Percentiles rank a stretch among this genome's conserved stretches.
These are phyloP conservation scores for Peromyscus eremicus DNA, from an alignment of 2,797 vertebrate species.

Conservation along the genomic window DNA sequence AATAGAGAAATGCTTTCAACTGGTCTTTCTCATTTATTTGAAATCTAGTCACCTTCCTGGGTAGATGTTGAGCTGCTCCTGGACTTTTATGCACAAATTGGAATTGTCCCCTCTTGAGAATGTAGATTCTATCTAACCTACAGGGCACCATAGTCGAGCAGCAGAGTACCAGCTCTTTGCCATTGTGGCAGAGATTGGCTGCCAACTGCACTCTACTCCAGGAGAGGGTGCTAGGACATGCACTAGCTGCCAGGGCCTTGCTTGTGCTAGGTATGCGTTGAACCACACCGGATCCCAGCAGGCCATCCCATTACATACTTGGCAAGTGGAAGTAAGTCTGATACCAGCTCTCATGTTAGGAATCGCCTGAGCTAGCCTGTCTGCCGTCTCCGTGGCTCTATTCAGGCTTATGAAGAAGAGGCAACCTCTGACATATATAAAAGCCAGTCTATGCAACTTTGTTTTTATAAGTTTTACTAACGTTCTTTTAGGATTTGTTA, in stretches of 20 bases:
- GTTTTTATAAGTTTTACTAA: not conserved
- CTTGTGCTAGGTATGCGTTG: not conserved
- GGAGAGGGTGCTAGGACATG: not conserved
- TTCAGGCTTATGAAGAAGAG: not conserved
- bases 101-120: not conserved
- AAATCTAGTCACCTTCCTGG: not conserved
- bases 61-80: not conserved
- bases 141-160: accelerated
- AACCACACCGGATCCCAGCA: not conserved
- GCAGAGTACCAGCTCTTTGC: not conserved
- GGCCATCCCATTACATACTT: not conserved
- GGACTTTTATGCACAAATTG: not conserved
- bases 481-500: not conserved
- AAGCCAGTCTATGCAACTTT: not conserved
- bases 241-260: not conserved
- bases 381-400: not conserved
- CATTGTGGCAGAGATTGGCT: not conserved
- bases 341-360: not conserved
- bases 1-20: not conserved
- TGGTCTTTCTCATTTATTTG: not conserved
- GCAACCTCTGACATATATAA: not conserved
- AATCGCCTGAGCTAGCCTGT: not conserved
- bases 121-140: not conserved
- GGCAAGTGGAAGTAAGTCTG: not conserved
- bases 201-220: too few species aligned